Evolutionary conservation across 2,797 vertebrate genomes (phyloP).

Genomic region (Furcifer pardalis): DNA sequence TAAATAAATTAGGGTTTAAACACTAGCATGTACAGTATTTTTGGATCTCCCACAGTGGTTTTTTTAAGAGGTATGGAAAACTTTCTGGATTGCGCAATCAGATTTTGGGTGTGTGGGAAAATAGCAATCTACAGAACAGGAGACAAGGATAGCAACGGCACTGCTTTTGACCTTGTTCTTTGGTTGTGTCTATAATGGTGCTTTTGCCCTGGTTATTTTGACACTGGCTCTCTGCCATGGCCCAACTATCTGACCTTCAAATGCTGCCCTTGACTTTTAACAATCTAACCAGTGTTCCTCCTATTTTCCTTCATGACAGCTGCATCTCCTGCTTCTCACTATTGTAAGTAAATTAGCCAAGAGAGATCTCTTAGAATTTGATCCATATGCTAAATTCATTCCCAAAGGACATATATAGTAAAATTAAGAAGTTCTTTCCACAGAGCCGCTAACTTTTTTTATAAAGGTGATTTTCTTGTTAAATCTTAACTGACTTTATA

Average conservation of each 20-base stretch:
- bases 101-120: neutral
- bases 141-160: neutral
- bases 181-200: neutral
- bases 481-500: neutral
- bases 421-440: neutral
- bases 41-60: neutral
- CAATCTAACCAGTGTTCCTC: neutral
- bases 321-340: neutral
- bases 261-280: neutral
- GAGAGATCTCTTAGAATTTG: neutral
- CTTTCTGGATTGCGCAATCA: neutral
- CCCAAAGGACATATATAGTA: neutral
- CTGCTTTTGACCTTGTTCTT: neutral
- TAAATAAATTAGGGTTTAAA: neutral
- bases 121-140: no score
- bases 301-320: neutral
- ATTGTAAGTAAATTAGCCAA: neutral
- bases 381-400: neutral
- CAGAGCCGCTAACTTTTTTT: neutral
- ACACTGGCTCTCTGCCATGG: neutral
- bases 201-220: neutral
- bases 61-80: conserved; percentile 9
- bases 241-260: neutral
- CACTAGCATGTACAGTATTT: conserved; percentile 1
- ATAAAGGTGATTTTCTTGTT: neutral